Percentiles rank a stretch among this genome's conserved stretches.
Conservation (phyloP, 2,113 vertebrate species). For the Pseudorhombus dupliciocellatus region DNA sequence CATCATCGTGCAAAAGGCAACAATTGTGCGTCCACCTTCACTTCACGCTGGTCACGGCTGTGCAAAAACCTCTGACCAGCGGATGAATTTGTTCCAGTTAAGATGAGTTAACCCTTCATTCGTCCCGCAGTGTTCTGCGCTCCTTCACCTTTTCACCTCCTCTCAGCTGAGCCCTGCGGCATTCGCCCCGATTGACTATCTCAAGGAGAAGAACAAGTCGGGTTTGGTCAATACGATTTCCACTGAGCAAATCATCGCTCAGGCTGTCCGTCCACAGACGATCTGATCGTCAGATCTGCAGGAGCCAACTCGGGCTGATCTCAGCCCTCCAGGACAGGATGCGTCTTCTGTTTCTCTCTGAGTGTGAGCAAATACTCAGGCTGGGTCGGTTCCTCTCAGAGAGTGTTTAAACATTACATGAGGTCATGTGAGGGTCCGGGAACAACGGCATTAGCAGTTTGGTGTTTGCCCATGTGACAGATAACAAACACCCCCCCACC, state of each 20-base stretch:
- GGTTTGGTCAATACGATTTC: not conserved
- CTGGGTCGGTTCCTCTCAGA: not conserved
- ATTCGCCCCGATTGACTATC: slow-evolving; percentile 32
- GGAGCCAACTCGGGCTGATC: too few species aligned
- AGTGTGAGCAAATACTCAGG: not conserved
- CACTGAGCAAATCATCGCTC: too few species aligned
- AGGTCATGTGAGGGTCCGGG: slow-evolving; percentile 29
- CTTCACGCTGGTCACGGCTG: too few species aligned
- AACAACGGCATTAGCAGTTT: slow-evolving; percentile 15
- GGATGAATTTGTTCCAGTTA: too few species aligned
- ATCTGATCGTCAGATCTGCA: too few species aligned
- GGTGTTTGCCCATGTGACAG: slow-evolving; percentile 43
- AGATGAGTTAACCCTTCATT: too few species aligned
- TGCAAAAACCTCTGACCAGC: too few species aligned
- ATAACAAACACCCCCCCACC: slow-evolving; percentile 23
- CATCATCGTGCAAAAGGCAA: too few species aligned
- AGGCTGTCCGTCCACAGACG: too few species aligned
- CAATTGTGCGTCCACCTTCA: too few species aligned
- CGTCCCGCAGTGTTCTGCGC: not conserved
- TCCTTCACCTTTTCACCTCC: slow-evolving; percentile 32
- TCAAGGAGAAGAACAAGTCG: not conserved
- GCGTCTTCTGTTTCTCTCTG: not conserved
- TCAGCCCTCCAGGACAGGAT: too few species aligned
- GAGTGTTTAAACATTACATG: slow-evolving; percentile 10
- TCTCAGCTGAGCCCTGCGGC: not conserved